Evolutionary conservation across 2,888 invertebrate genomes (phyloP), one percentile per base, ranked within the genome.

Genomic region (Acrobasis consociella): DNA sequence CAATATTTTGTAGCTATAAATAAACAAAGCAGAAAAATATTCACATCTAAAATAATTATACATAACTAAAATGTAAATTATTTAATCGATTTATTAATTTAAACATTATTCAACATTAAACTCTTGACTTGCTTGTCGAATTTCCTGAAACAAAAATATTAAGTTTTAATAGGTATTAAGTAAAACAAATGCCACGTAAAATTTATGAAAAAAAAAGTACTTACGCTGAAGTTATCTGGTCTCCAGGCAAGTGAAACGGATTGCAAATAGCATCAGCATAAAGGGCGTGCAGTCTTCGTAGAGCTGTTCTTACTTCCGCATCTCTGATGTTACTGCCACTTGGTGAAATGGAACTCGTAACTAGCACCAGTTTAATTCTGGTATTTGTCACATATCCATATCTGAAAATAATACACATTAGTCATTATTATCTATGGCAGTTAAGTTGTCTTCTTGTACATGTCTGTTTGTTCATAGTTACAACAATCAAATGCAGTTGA

Each of bases 301-400:
- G 77, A 88, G 98, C 97, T 75, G 96, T 96, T 88, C 98, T 94
- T 11, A 99, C 98, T 93, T 99, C 99, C 80, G 98, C 98, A 83
- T 99, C 99, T 67, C 99, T 91, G 53, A 98, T 92, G 15, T 96
- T 95, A 66, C 96, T 95, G 78, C 98, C 98, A 17, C 96, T 95
- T 0, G 98, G 97, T 79, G 98, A 98, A 5, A 98, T 95, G 0
- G 98, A 97, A 85, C 98, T 98, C 1, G 98, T 96, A 42, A 99
- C 97, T 64, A 99, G 95, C 9, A 99, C 96, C 80, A 99, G 96
- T 86, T 99, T 99, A 9, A 99, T 96, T 91, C 97, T 97, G 0
- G 99, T 99, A 80, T 99, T 99, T n/a, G 99, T 99, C 9, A 98
- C 97, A 88, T 98, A 99, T 0, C 99, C 99, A 91, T 97, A 97